A percentile compares a stretch with the other conserved stretches of the same genome.
Conservation (phyloP, 2,797 vertebrate genomes). For the Natrix natrix region DNA sequence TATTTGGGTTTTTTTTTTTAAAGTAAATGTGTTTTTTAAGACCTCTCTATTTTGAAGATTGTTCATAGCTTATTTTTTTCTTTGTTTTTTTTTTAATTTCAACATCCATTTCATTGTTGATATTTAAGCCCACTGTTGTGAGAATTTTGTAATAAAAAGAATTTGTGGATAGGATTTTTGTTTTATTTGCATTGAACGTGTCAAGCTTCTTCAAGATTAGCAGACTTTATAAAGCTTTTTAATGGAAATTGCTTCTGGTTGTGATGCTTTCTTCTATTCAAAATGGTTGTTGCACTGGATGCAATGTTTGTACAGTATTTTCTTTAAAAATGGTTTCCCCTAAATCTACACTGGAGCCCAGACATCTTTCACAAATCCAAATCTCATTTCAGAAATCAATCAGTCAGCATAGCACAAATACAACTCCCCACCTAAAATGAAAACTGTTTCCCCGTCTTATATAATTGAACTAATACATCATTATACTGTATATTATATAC, state of each 20-base stretch:
- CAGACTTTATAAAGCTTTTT: background rate
- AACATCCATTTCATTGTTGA: background rate
- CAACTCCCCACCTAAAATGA: background rate
- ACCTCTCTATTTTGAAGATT: background rate
- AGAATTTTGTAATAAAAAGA: conserved; percentile 45
- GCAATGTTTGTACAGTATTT: background rate
- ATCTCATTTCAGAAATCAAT: background rate
- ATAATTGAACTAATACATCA: background rate
- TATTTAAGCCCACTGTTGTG: background rate
- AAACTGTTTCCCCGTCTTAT: background rate
- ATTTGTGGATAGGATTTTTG: background rate
- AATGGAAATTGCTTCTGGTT: background rate
- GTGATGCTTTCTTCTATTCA: background rate
- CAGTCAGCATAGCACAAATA: background rate
- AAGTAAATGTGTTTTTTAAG: background rate
- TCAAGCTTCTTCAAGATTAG: background rate
- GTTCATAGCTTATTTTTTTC: background rate
- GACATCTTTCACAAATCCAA: background rate
- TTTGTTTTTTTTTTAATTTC: conserved; percentile 12
- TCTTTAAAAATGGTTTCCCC: background rate
- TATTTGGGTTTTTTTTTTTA: background rate
- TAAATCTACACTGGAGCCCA: background rate
- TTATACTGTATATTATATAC: background rate
- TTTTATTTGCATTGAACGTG: background rate
- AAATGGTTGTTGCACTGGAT: background rate